A percentile compares a stretch with the other conserved stretches of the same genome.
These are phyloP conservation scores for Stichopus chloronotus DNA, from an alignment of 35 echinoderm and acorn worm species.

Conservation along the genomic window DNA sequence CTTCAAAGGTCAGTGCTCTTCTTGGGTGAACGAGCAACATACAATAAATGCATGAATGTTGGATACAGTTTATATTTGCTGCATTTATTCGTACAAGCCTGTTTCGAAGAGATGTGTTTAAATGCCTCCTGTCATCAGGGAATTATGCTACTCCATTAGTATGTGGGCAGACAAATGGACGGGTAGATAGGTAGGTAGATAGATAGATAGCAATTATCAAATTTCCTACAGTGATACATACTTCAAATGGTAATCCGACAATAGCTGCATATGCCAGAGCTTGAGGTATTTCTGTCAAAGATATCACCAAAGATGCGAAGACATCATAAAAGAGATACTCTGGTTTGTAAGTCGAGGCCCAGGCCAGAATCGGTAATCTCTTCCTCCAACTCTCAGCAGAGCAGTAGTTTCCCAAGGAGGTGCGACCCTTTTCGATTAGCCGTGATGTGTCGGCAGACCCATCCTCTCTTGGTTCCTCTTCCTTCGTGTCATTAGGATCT, in stretches of 20 bases:
- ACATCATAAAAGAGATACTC: slow-evolving; percentile 40
- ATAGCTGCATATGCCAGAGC: slow-evolving; percentile 52
- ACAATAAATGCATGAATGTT: too few relatives aligned
- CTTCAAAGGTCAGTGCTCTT: too few relatives aligned
- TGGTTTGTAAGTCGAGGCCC: slow-evolving; percentile 32
- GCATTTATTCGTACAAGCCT: too few relatives aligned
- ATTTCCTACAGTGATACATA: neutral
- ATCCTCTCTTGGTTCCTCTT: neutral
- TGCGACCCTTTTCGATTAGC: neutral
- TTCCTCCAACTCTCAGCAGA: slow-evolving; percentile 39
- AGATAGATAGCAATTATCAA: too few relatives aligned
- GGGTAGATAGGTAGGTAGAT: too few relatives aligned
- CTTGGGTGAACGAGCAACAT: too few relatives aligned
- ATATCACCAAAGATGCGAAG: neutral
- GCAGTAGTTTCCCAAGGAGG: neutral
- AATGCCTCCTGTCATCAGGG: too few relatives aligned
- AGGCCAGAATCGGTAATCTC: slow-evolving; percentile 29
- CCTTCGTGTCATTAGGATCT: neutral
- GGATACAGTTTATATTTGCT: too few relatives aligned
- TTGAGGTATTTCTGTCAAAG: slow-evolving; percentile 53
- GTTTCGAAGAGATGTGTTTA: too few relatives aligned
- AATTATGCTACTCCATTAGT: too few relatives aligned
- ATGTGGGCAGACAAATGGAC: too few relatives aligned
- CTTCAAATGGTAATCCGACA: slow-evolving; percentile 29
- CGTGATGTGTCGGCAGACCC: neutral